Percentiles rank a stretch among this genome's conserved stretches.
Evolutionary conservation across 2,797 vertebrate genomes (phyloP).

Genomic region (Crypturellus tataupa): DNA sequence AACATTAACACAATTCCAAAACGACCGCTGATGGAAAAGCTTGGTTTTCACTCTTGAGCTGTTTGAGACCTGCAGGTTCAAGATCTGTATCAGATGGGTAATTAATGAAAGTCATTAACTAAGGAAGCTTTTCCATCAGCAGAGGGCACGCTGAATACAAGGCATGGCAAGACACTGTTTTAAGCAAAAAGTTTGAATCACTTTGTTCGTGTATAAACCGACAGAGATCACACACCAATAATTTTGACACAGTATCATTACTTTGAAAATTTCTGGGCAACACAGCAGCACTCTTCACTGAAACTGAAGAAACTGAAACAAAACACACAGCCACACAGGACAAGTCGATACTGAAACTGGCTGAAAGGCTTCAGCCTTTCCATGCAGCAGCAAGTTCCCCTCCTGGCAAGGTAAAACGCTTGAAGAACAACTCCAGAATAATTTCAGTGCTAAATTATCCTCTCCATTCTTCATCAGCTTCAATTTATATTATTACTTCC

Average conservation of each 20-base stretch:
- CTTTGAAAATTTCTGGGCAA: neutral
- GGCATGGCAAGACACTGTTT: neutral
- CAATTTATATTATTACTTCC: neutral
- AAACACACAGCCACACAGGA: neutral
- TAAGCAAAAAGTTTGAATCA: neutral
- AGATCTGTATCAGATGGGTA: neutral
- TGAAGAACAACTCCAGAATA: neutral
- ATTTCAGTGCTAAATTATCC: neutral
- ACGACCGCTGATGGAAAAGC: neutral
- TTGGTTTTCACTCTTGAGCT: neutral
- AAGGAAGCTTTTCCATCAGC: neutral
- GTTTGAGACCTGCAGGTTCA: neutral
- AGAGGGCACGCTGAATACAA: neutral
- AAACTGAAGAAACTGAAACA: neutral
- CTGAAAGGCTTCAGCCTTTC: neutral
- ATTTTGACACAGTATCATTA: neutral
- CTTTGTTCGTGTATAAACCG: neutral
- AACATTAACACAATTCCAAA: neutral
- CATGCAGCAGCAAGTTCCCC: neutral
- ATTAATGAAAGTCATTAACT: neutral
- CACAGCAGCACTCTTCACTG: neutral
- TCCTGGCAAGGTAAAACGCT: neutral
- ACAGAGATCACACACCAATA: neutral
- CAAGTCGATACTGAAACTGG: neutral
- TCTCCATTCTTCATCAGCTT: neutral